These are phyloP conservation scores for Sesia apiformis DNA, from an alignment of 2,888 invertebrate genomes.

Conservation along the genomic window DNA sequence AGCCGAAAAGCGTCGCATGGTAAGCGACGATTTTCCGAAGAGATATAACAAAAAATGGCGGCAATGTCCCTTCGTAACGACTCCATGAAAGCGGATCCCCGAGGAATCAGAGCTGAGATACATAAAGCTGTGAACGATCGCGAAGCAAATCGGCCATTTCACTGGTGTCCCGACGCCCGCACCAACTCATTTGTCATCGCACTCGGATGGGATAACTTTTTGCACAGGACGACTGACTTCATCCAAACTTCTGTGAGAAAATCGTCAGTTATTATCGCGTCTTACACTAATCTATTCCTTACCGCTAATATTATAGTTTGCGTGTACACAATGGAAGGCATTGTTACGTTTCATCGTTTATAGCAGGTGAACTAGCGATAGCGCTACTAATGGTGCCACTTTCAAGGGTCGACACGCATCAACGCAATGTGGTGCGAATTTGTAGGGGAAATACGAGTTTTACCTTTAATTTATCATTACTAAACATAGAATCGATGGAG, in stretches of 20 bases:
- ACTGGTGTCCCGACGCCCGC: constrained; percentile 35
- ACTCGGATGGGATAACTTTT: constrained; percentile 66
- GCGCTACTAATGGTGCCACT: background rate
- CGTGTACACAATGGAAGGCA: background rate
- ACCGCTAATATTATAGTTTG: background rate
- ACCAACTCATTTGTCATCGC: constrained; percentile 62
- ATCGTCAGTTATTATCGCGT: constrained; percentile 48
- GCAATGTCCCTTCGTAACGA: constrained; percentile 18
- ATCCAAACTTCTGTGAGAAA: constrained; percentile 57
- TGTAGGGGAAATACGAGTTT: constrained; percentile 1
- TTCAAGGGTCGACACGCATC: background rate
- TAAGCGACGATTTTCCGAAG: background rate
- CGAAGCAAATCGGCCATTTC: constrained; percentile 57
- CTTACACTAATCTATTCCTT: constrained; percentile 41
- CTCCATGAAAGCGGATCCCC: constrained; percentile 29
- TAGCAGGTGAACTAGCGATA: background rate
- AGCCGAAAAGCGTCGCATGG: constrained; percentile 8
- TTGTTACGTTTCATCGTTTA: background rate
- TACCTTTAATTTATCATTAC: constrained; percentile 3
- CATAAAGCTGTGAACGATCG: constrained; percentile 42
- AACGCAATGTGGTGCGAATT: background rate
- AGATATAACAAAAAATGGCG: constrained; percentile 6
- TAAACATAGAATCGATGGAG: constrained; percentile 11
- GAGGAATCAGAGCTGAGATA: constrained; percentile 16
- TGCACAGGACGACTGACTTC: constrained; percentile 57